phyloP scores from a whole-genome alignment of 1,140 invertebrate genomes.

The Chironomus tepperi region DNA sequence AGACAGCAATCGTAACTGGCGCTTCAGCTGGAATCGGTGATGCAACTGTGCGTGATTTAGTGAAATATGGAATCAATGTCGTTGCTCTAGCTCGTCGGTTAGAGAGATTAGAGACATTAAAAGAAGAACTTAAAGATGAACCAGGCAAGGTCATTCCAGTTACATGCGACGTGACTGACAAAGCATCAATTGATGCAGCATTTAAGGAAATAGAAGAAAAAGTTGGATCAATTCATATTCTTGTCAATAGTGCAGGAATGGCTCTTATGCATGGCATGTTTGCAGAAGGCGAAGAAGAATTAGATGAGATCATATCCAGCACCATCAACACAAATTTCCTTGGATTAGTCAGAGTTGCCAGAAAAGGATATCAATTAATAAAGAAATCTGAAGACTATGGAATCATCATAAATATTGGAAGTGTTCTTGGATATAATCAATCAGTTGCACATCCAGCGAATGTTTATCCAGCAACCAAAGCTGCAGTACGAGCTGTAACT shows the following conservation, averaged over 20 bases:
- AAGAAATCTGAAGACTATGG: conserved; percentile 46
- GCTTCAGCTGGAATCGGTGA: background rate
- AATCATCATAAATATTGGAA: conserved; percentile 56
- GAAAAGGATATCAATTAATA: conserved; percentile 48
- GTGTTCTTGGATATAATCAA: conserved; percentile 29
- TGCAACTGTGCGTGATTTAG: background rate
- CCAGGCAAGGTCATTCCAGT: conserved; percentile 32
- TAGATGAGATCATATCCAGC: background rate
- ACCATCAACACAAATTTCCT: conserved; percentile 42
- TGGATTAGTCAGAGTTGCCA: conserved; percentile 43
- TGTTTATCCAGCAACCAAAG: conserved; percentile 41
- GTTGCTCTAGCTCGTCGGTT: conserved; percentile 47
- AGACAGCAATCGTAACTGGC: background rate
- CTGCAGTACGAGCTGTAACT: conserved; percentile 52
- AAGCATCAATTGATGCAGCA: conserved; percentile 50
- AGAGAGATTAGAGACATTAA: conserved; percentile 37
- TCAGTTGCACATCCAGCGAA: background rate
- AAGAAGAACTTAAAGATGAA: background rate
- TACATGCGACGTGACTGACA: conserved; percentile 52
- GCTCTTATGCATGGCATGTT: conserved; percentile 23
- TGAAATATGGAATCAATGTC: background rate
- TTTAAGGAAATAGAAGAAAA: conserved; percentile 50
- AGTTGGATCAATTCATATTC: conserved; percentile 52
- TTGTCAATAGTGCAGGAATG: conserved; percentile 59
- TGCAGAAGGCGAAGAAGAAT: background rate